Conservation (phyloP, 1,140 invertebrate species). For the Metaphire vulgaris region DNA sequence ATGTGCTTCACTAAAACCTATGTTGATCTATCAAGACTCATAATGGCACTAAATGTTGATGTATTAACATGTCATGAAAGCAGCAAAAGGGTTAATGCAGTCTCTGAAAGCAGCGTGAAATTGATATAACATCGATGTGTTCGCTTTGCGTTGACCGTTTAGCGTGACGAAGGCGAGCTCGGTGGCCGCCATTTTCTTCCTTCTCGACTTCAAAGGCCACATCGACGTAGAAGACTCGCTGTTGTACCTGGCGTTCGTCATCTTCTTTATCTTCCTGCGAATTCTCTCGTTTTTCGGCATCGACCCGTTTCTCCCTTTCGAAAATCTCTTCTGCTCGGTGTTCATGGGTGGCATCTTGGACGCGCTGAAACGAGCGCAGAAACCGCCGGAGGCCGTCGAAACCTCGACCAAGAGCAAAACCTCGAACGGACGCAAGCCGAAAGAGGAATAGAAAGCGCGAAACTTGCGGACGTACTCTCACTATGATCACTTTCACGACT, state of each 20-base stretch:
- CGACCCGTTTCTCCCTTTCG: slow-evolving; percentile 96
- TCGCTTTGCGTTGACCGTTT: no score
- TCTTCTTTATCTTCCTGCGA: slow-evolving; percentile 99
- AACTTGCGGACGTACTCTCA: no score
- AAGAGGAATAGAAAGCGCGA: background rate
- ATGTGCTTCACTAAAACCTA: no score
- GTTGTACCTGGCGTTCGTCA: slow-evolving; percentile 94
- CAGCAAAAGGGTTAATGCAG: no score
- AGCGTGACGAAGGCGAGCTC: slow-evolving; percentile 80
- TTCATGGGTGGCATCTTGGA: slow-evolving; percentile 98
- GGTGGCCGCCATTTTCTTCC: slow-evolving; percentile 89
- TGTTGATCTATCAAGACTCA: no score
- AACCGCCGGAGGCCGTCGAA: background rate
- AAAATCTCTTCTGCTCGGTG: slow-evolving; percentile 92
- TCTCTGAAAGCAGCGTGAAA: no score
- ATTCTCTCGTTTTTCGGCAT: slow-evolving; percentile 89
- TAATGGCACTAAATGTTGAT: no score
- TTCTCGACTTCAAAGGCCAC: slow-evolving; percentile 90
- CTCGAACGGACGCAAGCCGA: background rate
- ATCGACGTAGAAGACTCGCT: slow-evolving; percentile 85
- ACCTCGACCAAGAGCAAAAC: background rate
- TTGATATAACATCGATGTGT: no score
- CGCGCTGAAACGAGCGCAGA: slow-evolving; percentile 60
- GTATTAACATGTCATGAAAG: no score
- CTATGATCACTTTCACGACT: no score